Conservation (phyloP, 1,140 invertebrate genomes). For the Vanessa tameamea region DNA sequence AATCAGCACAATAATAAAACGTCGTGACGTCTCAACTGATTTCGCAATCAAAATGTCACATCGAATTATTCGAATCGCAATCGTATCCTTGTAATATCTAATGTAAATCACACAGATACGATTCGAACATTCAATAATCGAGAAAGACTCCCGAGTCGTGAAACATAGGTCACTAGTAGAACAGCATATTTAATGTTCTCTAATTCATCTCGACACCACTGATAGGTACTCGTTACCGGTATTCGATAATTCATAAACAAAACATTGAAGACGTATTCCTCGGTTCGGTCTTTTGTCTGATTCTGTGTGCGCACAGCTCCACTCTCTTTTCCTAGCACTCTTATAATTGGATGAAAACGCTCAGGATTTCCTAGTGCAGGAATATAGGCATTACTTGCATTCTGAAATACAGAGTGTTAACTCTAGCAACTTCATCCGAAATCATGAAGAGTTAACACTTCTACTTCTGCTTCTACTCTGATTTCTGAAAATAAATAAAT, state of each 20-base stretch:
- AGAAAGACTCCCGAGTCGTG: constrained; percentile 14
- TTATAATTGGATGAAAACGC: too few species aligned
- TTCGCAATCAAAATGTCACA: background rate
- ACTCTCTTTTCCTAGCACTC: too few species aligned
- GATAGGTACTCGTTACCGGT: constrained; percentile 24
- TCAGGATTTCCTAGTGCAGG: too few species aligned
- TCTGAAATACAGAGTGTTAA: too few species aligned
- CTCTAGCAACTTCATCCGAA: too few species aligned
- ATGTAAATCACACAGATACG: background rate
- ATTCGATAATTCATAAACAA: background rate
- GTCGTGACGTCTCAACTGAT: background rate
- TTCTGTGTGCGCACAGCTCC: too few species aligned
- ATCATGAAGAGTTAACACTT: too few species aligned
- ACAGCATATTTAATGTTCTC: constrained; percentile 13
- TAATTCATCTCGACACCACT: constrained; percentile 23
- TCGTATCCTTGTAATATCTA: background rate
- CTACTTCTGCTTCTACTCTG: too few species aligned
- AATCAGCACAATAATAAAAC: background rate
- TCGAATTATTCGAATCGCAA: constrained; percentile 5
- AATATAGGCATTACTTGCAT: too few species aligned
- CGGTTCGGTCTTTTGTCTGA: background rate
- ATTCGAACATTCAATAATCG: constrained; percentile 6
- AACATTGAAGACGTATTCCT: too few species aligned
- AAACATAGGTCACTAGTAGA: background rate
- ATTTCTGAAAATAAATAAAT: too few species aligned